These are phyloP conservation scores for Leptobrachium ailaonicum DNA, from an alignment of 2,113 vertebrate genomes.

Conservation along the genomic window DNA sequence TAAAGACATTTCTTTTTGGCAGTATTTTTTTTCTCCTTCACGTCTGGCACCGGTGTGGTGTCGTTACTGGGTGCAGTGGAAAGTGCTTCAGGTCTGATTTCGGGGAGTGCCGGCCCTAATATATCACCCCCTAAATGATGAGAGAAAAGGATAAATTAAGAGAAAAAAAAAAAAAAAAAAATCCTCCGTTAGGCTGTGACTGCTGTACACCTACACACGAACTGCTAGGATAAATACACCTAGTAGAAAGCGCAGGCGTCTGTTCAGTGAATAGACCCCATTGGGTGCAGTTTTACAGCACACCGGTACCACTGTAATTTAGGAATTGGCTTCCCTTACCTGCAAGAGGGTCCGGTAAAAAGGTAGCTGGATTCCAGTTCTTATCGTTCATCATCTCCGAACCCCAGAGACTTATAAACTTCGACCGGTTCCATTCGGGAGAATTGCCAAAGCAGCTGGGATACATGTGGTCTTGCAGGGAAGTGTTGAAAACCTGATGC, in stretches of 20 bases:
- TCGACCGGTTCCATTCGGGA: conserved; percentile 92
- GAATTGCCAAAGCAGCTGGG: conserved; percentile 88
- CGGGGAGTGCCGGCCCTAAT: conserved; percentile 79
- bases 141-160: too few species aligned
- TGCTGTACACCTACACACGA: too few species aligned
- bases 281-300: too few species aligned
- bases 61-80: conserved; percentile 77
- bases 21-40: conserved; percentile 86
- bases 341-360: conserved; percentile 89
- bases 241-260: too few species aligned
- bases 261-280: too few species aligned
- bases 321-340: conserved; percentile 69
- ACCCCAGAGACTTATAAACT: conserved; percentile 95
- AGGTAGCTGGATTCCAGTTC: conserved; percentile 89
- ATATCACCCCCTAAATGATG: conserved; percentile 72
- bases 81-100: conserved; percentile 75
- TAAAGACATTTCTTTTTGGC: conserved; percentile 97
- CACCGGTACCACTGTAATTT: too few species aligned
- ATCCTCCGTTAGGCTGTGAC: too few species aligned
- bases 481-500: conserved; percentile 88
- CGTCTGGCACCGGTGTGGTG: conserved; percentile 68
- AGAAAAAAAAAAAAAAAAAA: too few species aligned
- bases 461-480: conserved; percentile 93
- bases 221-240: too few species aligned
- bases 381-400: conserved; percentile 93